A percentile compares a stretch with the other conserved stretches of the same genome.
phyloP scores from a whole-genome alignment of 2,888 invertebrate species.

The Platerodrilus igneus region DNA sequence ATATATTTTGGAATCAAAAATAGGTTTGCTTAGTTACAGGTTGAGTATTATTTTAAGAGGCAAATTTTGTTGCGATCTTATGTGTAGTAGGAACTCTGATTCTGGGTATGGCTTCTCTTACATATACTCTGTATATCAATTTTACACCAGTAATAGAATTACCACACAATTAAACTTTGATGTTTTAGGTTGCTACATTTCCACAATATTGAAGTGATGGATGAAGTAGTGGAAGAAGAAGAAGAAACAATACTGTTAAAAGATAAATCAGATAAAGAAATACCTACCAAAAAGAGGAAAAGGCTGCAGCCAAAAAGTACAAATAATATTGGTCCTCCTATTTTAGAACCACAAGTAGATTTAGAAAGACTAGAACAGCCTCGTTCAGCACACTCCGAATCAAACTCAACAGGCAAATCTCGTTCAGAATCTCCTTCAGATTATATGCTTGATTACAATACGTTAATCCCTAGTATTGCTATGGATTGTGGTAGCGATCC shows the following conservation, averaged over 20 bases:
- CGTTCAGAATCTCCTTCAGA: slow-evolving; percentile 43
- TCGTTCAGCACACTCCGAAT: slow-evolving; percentile 39
- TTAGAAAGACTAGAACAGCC: slow-evolving; percentile 46
- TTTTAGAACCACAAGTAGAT: slow-evolving; percentile 23
- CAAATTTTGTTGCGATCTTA: no score
- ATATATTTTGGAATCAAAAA: no score
- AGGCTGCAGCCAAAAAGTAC: slow-evolving; percentile 32
- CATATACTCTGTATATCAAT: neutral
- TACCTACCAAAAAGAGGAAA: slow-evolving; percentile 43
- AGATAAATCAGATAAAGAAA: slow-evolving; percentile 37
- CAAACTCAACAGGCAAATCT: slow-evolving; percentile 34
- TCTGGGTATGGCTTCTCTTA: neutral
- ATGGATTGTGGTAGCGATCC: slow-evolving; percentile 41
- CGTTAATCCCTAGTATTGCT: slow-evolving; percentile 44
- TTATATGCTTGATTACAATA: slow-evolving; percentile 45
- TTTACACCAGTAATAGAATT: no score
- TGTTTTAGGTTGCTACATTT: slow-evolving; percentile 64
- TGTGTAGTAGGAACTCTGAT: no score
- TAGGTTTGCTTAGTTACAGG: no score
- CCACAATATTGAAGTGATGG: slow-evolving; percentile 64
- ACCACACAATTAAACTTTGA: no score
- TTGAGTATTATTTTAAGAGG: no score
- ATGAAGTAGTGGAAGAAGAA: slow-evolving; percentile 54
- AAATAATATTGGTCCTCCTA: slow-evolving; percentile 29
- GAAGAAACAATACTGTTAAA: slow-evolving; percentile 42